A percentile compares a stretch with the other conserved stretches of the same genome.
phyloP scores from a whole-genome alignment of 2,888 invertebrate genomes.

The Tromatobia lineatoria region DNA sequence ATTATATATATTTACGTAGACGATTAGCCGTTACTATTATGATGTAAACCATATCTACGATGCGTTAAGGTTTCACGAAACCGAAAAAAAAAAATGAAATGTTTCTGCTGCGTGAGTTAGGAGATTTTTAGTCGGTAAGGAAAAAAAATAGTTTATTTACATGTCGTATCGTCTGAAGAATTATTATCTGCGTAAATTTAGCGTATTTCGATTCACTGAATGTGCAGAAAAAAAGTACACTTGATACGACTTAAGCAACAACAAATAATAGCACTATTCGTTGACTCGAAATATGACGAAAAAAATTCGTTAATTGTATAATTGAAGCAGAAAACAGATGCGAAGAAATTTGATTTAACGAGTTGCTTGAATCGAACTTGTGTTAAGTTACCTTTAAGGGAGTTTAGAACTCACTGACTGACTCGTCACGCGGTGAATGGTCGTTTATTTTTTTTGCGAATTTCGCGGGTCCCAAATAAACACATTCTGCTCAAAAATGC shows the following conservation, averaged over 20 bases:
- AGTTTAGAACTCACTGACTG: slow-evolving; percentile 72
- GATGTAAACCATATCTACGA: slow-evolving; percentile 80
- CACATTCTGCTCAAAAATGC: slow-evolving; percentile 76
- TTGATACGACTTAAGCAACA: slow-evolving; percentile 44
- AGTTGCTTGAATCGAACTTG: slow-evolving; percentile 37
- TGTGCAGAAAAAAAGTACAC: slow-evolving; percentile 37
- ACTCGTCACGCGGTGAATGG: slow-evolving; percentile 55
- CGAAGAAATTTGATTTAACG: slow-evolving; percentile 26
- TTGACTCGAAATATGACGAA: slow-evolving; percentile 2
- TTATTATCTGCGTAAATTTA: slow-evolving; percentile 24
- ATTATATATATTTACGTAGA: slow-evolving; percentile 74
- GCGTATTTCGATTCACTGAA: slow-evolving; percentile 24
- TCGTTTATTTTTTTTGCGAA: slow-evolving; percentile 34
- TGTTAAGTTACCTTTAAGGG: slow-evolving; percentile 62
- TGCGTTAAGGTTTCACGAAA: slow-evolving; percentile 71
- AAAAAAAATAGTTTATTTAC: slow-evolving; percentile 45
- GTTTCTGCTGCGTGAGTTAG: slow-evolving; percentile 22
- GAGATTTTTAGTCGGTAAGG: slow-evolving; percentile 31
- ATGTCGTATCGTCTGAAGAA: slow-evolving; percentile 27
- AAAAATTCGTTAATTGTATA: slow-evolving; percentile 10
- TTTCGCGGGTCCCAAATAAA: slow-evolving; percentile 63
- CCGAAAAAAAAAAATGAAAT: slow-evolving; percentile 34
- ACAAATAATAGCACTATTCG: slow-evolving; percentile 37
- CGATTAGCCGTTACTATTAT: slow-evolving; percentile 75
- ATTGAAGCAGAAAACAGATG: slow-evolving; percentile 20